phyloP scores from a whole-genome alignment of 2,888 invertebrate genomes.

The Tricholauxania praeusta region DNA sequence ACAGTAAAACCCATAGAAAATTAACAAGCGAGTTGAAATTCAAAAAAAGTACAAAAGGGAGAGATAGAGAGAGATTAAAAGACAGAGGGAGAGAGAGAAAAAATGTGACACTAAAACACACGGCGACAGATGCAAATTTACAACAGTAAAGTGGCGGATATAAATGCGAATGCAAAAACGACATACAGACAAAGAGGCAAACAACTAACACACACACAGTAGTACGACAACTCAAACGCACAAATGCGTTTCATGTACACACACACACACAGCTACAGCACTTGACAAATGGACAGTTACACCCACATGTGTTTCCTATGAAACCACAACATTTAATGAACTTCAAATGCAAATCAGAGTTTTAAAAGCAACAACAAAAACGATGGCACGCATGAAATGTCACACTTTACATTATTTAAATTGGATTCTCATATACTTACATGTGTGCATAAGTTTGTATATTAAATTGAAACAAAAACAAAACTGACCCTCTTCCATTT shows the following conservation, averaged over 20 bases:
- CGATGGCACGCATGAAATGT: neutral
- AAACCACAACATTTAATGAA: conserved; percentile 16
- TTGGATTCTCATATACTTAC: no score
- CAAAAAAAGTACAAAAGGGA: no score
- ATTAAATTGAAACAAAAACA: no score
- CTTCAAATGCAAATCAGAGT: conserved; percentile 23
- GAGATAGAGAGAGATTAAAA: no score
- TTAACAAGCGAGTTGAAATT: neutral
- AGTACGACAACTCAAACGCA: neutral
- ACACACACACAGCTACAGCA: neutral
- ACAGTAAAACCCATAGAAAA: neutral
- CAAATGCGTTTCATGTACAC: neutral
- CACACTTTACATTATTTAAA: conserved; percentile 2
- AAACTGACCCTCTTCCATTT: no score
- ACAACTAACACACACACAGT: conserved; percentile 5
- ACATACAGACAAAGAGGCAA: neutral
- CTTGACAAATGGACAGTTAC: no score
- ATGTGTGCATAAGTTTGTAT: no score
- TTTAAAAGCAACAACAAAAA: neutral
- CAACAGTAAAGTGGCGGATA: conserved; percentile 6
- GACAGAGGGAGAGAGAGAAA: neutral
- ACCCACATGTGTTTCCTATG: neutral
- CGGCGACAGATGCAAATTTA: conserved; percentile 32
- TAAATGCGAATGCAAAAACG: neutral
- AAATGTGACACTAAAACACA: neutral